These are phyloP conservation scores for Rostratula benghalensis DNA, from an alignment of 2,113 vertebrate species.

Conservation along the genomic window DNA sequence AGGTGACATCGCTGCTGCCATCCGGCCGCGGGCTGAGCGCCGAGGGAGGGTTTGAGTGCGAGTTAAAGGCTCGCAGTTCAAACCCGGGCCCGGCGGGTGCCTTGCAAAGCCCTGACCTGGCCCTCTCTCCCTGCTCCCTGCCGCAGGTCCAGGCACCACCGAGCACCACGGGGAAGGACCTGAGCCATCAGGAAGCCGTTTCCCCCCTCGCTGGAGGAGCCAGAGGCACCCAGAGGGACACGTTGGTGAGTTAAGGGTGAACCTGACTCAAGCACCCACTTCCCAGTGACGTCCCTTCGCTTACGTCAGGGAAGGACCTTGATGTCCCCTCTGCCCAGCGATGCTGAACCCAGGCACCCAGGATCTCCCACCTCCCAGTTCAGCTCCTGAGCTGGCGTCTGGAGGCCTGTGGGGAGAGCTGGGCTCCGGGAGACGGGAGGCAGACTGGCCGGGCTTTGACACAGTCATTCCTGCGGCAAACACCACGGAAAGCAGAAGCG, in stretches of 20 bases:
- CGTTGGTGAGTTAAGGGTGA: not conserved
- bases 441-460: not conserved
- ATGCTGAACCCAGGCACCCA: accelerated
- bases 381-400: not conserved
- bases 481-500: conserved; percentile 52
- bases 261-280: not conserved
- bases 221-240: not conserved
- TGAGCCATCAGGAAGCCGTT: not conserved
- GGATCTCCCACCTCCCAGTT: not conserved
- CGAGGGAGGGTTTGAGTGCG: not conserved
- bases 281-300: not conserved
- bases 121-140: no score
- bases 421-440: not conserved
- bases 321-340: not conserved
- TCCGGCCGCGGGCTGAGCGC: not conserved
- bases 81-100: accelerated
- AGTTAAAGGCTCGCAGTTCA: not conserved
- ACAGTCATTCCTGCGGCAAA: not conserved
- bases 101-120: not conserved
- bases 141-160: accelerated
- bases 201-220: not conserved
- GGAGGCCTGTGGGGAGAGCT: not conserved
- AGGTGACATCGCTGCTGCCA: no score
- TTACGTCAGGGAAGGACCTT: not conserved
- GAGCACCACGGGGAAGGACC: not conserved